These are phyloP conservation scores for Notarius lentiginosus DNA, from an alignment of 2,113 vertebrate species.

Conservation along the genomic window DNA sequence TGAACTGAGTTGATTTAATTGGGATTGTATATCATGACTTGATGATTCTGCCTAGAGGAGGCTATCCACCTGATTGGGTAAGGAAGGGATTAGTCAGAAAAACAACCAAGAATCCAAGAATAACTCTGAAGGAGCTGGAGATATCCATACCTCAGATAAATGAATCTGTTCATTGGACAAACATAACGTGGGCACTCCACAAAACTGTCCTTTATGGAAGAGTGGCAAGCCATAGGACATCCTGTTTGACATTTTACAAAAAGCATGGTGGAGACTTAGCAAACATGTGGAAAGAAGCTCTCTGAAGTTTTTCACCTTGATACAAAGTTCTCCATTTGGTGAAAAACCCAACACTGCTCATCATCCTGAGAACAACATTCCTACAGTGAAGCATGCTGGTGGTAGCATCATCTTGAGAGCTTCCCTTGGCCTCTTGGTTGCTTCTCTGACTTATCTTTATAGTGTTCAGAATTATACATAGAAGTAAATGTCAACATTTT, in stretches of 20 bases:
- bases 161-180: background rate
- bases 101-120: background rate
- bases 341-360: background rate
- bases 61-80: background rate
- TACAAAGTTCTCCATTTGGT: background rate
- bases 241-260: background rate
- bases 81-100: background rate
- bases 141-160: background rate
- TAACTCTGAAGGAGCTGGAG: background rate
- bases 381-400: background rate
- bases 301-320: background rate
- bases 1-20: background rate
- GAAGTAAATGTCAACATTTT: background rate
- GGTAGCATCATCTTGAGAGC: background rate
- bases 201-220: background rate
- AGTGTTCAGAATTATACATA: background rate
- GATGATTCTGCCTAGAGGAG: background rate
- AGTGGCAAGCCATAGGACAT: background rate
- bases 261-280: background rate
- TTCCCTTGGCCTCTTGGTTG: background rate
- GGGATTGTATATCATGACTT: background rate
- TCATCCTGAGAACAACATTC: background rate
- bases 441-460: background rate
- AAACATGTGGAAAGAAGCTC: background rate
- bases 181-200: background rate